Conservation (phyloP, 2,888 invertebrate species). For the Harpalus rufipes region DNA sequence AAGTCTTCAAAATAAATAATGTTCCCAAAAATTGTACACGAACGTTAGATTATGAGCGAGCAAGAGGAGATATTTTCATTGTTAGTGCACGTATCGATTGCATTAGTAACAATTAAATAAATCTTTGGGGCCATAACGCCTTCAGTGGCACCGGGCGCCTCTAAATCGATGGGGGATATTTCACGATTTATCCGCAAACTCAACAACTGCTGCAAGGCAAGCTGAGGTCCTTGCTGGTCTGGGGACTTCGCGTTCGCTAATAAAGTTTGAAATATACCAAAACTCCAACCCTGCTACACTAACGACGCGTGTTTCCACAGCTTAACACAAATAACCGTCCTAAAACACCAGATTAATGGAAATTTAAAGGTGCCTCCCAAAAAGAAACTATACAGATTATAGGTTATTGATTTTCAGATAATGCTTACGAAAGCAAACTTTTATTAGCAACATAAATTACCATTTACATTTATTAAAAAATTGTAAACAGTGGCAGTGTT, state of each 20-base stretch:
- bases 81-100: constrained; percentile 61
- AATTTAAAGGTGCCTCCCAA: constrained; percentile 52
- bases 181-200: constrained; percentile 66
- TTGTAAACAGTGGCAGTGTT: too few species aligned
- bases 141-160: constrained; percentile 61
- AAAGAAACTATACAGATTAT: constrained; percentile 31
- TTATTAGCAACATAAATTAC: too few species aligned
- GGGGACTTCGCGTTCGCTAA: constrained; percentile 41
- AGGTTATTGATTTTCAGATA: constrained; percentile 7
- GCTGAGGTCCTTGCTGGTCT: background rate
- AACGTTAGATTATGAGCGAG: constrained; percentile 47
- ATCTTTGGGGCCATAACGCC: constrained; percentile 60
- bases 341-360: constrained; percentile 60
- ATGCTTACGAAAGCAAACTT: background rate
- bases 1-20: constrained; percentile 43
- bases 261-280: constrained; percentile 66
- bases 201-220: constrained; percentile 52
- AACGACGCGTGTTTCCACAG: constrained; percentile 50
- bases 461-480: too few species aligned
- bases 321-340: constrained; percentile 63
- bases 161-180: constrained; percentile 64
- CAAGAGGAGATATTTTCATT: constrained; percentile 57
- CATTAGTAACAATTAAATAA: constrained; percentile 67
- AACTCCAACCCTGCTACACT: constrained; percentile 61
- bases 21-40: constrained; percentile 51